phyloP scores from a whole-genome alignment of 2,888 invertebrate species.

The Temnothorax unifasciatus region DNA sequence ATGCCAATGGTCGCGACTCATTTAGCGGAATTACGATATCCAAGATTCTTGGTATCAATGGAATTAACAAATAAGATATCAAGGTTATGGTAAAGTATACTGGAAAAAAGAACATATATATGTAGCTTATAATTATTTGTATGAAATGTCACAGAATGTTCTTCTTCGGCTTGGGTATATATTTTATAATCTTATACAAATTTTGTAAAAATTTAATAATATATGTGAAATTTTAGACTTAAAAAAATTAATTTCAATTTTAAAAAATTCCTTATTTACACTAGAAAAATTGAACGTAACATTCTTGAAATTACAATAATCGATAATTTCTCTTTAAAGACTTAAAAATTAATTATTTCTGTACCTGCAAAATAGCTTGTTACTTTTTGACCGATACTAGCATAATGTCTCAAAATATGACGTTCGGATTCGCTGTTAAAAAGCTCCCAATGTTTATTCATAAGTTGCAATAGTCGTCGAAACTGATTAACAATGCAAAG shows the following conservation, averaged over 20 bases:
- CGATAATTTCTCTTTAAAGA: background rate
- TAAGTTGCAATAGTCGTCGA: background rate
- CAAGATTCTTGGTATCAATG: slow-evolving; percentile 25
- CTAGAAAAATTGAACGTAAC: background rate
- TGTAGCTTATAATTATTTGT: background rate
- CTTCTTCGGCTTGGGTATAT: background rate
- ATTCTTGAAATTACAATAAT: background rate
- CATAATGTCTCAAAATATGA: slow-evolving; percentile 24
- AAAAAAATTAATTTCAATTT: background rate
- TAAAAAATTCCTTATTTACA: background rate
- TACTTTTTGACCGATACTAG: background rate
- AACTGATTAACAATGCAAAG: slow-evolving; percentile 12
- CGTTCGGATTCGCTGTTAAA: slow-evolving; percentile 13
- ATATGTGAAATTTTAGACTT: background rate
- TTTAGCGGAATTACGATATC: slow-evolving; percentile 17
- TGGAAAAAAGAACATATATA: background rate
- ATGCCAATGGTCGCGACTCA: slow-evolving; percentile 25
- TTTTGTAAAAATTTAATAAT: background rate
- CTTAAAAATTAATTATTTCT: background rate
- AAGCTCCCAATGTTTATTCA: slow-evolving; percentile 4
- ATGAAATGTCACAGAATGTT: background rate
- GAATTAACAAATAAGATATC: background rate
- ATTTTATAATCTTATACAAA: background rate
- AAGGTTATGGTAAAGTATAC: background rate
- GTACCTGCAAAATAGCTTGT: slow-evolving; percentile 23